Evolutionary conservation across 2,888 invertebrate species (phyloP).

Genomic region (Phlogophora meticulosa): DNA sequence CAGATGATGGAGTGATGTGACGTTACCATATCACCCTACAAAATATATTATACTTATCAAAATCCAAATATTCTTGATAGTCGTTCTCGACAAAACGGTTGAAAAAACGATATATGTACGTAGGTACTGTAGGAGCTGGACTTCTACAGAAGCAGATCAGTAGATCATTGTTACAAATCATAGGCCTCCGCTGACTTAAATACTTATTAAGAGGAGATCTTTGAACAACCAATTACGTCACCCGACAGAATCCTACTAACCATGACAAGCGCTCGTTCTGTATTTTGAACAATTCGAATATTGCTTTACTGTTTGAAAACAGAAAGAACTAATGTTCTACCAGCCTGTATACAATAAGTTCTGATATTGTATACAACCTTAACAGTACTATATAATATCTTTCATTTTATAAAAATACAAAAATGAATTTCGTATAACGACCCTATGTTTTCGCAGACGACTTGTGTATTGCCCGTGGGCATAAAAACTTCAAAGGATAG

Average conservation of each 20-base stretch:
- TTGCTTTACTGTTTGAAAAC: no score
- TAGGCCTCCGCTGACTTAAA: no score
- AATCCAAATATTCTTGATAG: conserved; percentile 15
- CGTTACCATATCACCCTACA: conserved; percentile 28
- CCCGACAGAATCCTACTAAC: no score
- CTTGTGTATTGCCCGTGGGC: conserved; percentile 25
- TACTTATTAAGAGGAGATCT: no score
- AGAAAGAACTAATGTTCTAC: no score
- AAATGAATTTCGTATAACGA: conserved; percentile 3
- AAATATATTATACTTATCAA: conserved; percentile 18
- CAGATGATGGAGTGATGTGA: conserved; percentile 56
- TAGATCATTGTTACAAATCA: no score
- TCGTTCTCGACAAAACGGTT: not conserved
- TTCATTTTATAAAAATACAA: not conserved
- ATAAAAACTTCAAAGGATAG: conserved; percentile 46
- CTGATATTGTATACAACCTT: not conserved
- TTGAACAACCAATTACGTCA: no score
- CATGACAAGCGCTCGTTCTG: no score
- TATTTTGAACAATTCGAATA: no score
- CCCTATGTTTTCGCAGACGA: conserved; percentile 38
- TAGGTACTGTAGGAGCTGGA: no score
- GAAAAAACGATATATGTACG: not conserved
- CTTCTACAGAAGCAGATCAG: no score
- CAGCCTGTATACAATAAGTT: no score
- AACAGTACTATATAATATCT: not conserved